Evolutionary conservation across 1,140 invertebrate species (phyloP), one percentile per base, ranked within the genome.

Genomic region (Aphis craccivora): DNA sequence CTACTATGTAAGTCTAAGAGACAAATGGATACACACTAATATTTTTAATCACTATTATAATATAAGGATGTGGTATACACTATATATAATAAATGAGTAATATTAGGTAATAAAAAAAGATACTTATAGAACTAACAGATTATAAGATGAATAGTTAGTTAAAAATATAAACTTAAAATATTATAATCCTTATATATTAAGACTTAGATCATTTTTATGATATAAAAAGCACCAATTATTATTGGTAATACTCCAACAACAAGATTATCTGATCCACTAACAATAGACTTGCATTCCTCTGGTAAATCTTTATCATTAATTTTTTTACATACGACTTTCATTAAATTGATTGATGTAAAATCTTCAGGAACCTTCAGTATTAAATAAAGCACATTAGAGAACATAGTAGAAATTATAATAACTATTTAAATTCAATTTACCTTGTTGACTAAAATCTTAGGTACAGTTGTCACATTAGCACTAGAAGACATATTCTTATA

Each of bases 141-240:
- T 91, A 76, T 91, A 81, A 67, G 43, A 91, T 18, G 23, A 90
- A 90, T 90, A 43, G 9, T 55, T 90, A 22, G 18, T 81, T 91
- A 35, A 91, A 48, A 45, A n/a, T 22, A 45, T 48, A 81, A 43
- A 91, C 40, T 43, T 91, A 81, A n/a, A 81, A 22, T 76, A 91
- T 45, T 76, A 14, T 48, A 76, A 48, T 37, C 40, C 83, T 25
- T 51, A 25, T 4, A 76, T 35, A 76, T 91, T 35, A 48, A 48
- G 48, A 84, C 23, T 92, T 92, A 92, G 45, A 92, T 53, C 35
- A 83, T 25, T 84, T 92, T 84, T 84, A 92, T 84, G 35, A 84
- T 23, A 84, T 35, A 92, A 20, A 53, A 92, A 20, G 48, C 45
- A 30, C 45, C 91, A 37, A 84, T 37, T 6, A 92, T 14, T 51